Evolutionary conservation across 2,797 vertebrate genomes (phyloP).

Genomic region (Muscicapa comitata): DNA sequence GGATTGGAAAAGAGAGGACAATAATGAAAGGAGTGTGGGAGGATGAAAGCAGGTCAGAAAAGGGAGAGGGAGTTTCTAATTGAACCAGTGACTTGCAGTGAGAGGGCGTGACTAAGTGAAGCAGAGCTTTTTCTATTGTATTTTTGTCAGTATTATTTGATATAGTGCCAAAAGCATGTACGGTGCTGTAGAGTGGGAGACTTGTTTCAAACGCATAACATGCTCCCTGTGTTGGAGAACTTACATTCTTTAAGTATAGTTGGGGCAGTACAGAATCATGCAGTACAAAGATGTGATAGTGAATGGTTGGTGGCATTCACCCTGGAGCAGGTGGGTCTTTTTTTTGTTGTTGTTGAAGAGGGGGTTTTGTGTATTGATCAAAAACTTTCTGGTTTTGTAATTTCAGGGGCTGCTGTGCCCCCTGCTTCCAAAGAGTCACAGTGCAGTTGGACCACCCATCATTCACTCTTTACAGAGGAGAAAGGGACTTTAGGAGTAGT

Average conservation of each 20-base stretch:
- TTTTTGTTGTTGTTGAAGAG: neutral
- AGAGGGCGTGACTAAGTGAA: conserved; percentile 56
- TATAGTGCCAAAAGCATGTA: conserved; percentile 10
- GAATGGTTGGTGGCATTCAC: conserved; percentile 30
- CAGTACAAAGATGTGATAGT: conserved; percentile 51
- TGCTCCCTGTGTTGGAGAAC: neutral
- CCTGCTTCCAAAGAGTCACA: neutral
- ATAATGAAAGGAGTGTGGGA: conserved; percentile 39
- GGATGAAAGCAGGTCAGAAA: conserved; percentile 54
- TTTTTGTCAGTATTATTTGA: conserved; percentile 51
- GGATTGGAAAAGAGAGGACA: conserved; percentile 38
- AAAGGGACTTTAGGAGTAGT: neutral
- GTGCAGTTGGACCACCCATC: neutral
- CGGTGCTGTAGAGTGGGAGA: neutral
- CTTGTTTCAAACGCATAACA: neutral
- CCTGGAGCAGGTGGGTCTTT: conserved; percentile 55
- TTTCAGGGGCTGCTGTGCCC: conserved; percentile 2
- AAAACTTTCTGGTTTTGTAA: neutral
- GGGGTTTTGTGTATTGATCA: neutral
- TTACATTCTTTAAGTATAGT: neutral
- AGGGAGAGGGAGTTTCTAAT: conserved; percentile 59
- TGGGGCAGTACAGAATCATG: neutral
- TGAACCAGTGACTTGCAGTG: conserved; percentile 46
- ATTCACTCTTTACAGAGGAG: neutral
- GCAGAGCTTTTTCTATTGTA: conserved; percentile 19